Base-by-base conservation (phyloP, 2,797 vertebrate genomes). In the Helarctos malayanus region DNA sequence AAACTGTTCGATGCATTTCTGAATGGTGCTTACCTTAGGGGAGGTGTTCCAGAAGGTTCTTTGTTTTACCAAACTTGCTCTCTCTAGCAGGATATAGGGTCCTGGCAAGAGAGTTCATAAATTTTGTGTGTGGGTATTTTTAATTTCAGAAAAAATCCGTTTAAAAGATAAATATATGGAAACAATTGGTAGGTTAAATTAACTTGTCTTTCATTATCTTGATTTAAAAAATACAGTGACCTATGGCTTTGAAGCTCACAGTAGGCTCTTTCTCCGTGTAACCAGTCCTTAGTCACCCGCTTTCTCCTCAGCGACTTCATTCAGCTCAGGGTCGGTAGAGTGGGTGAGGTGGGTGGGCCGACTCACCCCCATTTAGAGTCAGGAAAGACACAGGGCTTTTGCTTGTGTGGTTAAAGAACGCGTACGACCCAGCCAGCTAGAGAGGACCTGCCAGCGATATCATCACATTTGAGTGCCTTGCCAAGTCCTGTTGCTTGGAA, bases 71-170 rank as follows among this genome's bases (percentile, higher is more conserved):
- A 69, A 29, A 79, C 18, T 88, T 80, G 61, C 38, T 94, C 69
- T 91, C 56, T 97, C 61, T 83, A 69, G 65, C 12, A 25, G 82
- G 27, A 2, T 41, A 82, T 19, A 71, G 7, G 59, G 45, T 35
- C 25, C 49, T 10, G 49, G 35, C 69, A 76, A 80, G 38, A 59
- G 10, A 80, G 52, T 83, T 89, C 23, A 52, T 91, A 45, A 14
- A 25, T 52, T 41, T 16, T 76, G 3, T 91, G 56, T 71, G 25
- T 47, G 19, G 56, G 29, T 79, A 15, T 57, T 80, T 90, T 94
- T 87, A 47, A 65, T 89, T 96, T 96, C 57, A 65, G 89, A 95
- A 95, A 94, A 78, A 35, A 81, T 27, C 7, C 35, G 10, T 45
- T 82, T 63, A n/a, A 69, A 91, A 79, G 45, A 59, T 54, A 84